Evolutionary conservation across 1,140 invertebrate species (phyloP).

Genomic region (Rhagoletis zephyria): DNA sequence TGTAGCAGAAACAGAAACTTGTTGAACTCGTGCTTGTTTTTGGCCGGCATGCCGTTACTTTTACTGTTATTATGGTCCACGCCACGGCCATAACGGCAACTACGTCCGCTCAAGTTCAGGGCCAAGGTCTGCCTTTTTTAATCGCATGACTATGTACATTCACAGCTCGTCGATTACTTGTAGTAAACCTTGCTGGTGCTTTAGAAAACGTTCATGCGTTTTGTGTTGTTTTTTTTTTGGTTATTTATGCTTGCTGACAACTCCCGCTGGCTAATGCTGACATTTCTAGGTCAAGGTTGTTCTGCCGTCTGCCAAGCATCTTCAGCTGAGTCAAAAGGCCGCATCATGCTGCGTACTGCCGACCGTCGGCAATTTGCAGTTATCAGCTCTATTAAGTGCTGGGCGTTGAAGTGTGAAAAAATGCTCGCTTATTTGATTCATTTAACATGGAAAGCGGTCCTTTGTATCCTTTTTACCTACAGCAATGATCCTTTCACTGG

Average conservation of each 20-base stretch:
- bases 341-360: not conserved
- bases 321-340: not conserved
- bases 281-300: conserved; percentile 24
- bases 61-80: not conserved
- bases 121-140: conserved; percentile 33
- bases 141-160: not conserved
- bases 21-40: not conserved
- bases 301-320: not conserved
- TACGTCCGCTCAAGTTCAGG: conserved; percentile 48
- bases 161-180: not conserved
- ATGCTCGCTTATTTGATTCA: conserved; percentile 11
- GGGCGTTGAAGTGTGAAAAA: conserved; percentile 34
- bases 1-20: not conserved
- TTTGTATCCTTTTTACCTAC: conserved; percentile 4
- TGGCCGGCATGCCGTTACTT: not conserved
- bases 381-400: not conserved
- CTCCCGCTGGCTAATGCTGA: conserved; percentile 19
- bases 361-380: not conserved
- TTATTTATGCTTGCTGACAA: not conserved
- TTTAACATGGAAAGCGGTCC: not conserved
- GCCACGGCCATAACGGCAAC: not conserved
- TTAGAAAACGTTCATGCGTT: not conserved
- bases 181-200: conserved; percentile 7
- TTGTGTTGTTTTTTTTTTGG: not conserved
- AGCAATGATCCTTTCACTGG: not conserved